These are phyloP conservation scores for Ornithoptera priamus DNA, from an alignment of 2,888 invertebrate species.

Conservation along the genomic window DNA sequence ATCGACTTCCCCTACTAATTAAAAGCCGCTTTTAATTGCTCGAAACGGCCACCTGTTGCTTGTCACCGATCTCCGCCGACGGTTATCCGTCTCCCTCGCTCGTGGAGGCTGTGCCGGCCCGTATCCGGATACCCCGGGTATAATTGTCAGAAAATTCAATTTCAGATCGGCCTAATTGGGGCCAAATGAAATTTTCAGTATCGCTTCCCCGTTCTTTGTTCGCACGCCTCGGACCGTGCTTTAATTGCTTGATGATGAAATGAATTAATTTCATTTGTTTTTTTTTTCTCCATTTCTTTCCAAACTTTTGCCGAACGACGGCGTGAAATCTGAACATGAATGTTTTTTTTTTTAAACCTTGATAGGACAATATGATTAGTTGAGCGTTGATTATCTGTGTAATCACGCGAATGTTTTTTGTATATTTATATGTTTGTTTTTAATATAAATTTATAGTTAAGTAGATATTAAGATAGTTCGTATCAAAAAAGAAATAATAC, in stretches of 20 bases:
- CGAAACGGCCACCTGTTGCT: slow-evolving; percentile 76
- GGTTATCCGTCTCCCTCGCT: slow-evolving; percentile 44
- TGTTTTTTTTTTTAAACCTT: slow-evolving; percentile 20
- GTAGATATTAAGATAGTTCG: too few species aligned
- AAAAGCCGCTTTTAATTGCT: slow-evolving; percentile 78
- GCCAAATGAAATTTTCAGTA: slow-evolving; percentile 73
- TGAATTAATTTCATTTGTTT: slow-evolving; percentile 62
- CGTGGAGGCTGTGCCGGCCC: slow-evolving; percentile 69
- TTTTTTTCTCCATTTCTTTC: slow-evolving; percentile 32
- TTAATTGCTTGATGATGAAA: slow-evolving; percentile 67
- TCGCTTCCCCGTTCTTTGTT: slow-evolving; percentile 63
- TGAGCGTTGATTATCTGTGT: too few species aligned
- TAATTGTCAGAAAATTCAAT: slow-evolving; percentile 75
- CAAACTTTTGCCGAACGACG: slow-evolving; percentile 31
- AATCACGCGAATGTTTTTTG: too few species aligned
- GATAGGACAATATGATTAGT: too few species aligned
- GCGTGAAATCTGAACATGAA: slow-evolving; percentile 33
- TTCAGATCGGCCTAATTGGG: slow-evolving; percentile 70
- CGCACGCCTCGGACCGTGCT: slow-evolving; percentile 54
- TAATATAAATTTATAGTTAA: too few species aligned
- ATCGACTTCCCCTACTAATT: slow-evolving; percentile 77
- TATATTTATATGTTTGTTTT: too few species aligned
- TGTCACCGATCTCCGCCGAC: slow-evolving; percentile 43
- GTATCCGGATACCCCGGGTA: slow-evolving; percentile 71
- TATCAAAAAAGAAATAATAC: too few species aligned